Evolutionary conservation across 2,797 vertebrate species (phyloP), one percentile per base, ranked within the genome.

Genomic region (Coendou prehensilis): DNA sequence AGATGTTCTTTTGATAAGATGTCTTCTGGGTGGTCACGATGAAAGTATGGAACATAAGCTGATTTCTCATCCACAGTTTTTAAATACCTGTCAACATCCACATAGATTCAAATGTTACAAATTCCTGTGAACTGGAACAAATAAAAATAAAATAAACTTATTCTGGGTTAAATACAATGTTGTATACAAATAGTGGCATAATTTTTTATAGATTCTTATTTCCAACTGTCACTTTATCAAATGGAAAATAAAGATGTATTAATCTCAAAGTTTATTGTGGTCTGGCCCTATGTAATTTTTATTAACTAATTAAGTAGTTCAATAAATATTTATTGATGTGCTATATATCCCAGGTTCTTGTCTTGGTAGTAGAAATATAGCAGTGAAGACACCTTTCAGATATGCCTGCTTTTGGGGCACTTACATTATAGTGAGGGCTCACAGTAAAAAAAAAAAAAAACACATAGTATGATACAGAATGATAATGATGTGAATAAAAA

Each of bases 121-220:
- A 80, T 61, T 45, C 11, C 84, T 94, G 33, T 50, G 45, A 82
- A 83, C 2, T 84, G 64, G 15, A 57, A 2, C 30, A 81, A 15
- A 59, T 64, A 56, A 56, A 84, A 73, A 75, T 79, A 73, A 69
- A 81, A 90, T 47, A 87, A 94, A 54, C 4, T 47, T 5, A 89
- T 52, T 61, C 28, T 73, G 17, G 5, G 5, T 91, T 91, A 87
- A 89, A 84, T 1, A 64, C 17, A 30, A n/a, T 50, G 41, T 23
- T 80, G 50, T 54, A 52, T 81, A 33, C 6, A 91, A 89, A 89
- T 37, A 26, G 2, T 57, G 7, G 30, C 33, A 50, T 76, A 37
- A 37, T 67, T 95, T 87, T 89, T 79, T 17, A 76, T 76, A n/a
- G 6, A 30, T 67, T 89, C 30, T 87, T 37, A 71, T 86, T 94